Percentiles rank a stretch among this genome's conserved stretches.
Conservation (phyloP, 2,113 vertebrate species). For the Upupa epops region DNA sequence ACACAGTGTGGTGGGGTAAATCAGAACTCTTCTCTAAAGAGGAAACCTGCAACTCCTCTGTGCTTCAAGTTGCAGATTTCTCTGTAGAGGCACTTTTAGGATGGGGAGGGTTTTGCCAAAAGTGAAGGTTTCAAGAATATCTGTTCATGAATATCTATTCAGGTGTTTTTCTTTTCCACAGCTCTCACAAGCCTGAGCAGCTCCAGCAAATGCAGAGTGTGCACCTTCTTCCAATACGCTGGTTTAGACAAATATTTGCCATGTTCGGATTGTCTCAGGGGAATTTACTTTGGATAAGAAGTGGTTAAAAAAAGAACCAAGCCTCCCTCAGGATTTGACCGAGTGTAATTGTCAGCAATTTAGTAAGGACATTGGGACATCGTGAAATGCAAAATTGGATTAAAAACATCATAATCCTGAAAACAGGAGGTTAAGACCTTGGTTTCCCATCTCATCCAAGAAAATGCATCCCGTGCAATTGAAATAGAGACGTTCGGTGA, state of each 20-base stretch:
- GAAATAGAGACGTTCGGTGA: slow-evolving; percentile 12
- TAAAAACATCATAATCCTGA: background rate
- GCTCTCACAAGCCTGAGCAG: background rate
- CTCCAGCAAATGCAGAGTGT: background rate
- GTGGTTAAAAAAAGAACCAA: background rate
- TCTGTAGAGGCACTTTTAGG: background rate
- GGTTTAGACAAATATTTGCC: background rate
- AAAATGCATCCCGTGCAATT: background rate
- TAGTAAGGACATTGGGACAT: background rate
- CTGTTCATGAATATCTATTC: too few relatives aligned
- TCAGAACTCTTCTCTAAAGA: slow-evolving; percentile 5
- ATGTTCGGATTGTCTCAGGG: background rate
- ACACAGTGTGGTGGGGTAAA: background rate
- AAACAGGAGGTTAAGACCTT: background rate
- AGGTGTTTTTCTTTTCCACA: background rate
- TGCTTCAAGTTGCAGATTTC: background rate
- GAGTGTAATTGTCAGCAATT: background rate
- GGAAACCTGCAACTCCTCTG: background rate
- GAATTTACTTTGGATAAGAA: background rate
- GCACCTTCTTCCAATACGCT: background rate
- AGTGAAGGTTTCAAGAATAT: background rate
- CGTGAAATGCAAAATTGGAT: background rate
- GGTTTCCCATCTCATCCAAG: background rate
- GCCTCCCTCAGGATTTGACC: background rate
- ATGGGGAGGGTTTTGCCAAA: background rate